These are phyloP conservation scores for Automeris io DNA, from an alignment of 2,888 invertebrate species.

Conservation along the genomic window DNA sequence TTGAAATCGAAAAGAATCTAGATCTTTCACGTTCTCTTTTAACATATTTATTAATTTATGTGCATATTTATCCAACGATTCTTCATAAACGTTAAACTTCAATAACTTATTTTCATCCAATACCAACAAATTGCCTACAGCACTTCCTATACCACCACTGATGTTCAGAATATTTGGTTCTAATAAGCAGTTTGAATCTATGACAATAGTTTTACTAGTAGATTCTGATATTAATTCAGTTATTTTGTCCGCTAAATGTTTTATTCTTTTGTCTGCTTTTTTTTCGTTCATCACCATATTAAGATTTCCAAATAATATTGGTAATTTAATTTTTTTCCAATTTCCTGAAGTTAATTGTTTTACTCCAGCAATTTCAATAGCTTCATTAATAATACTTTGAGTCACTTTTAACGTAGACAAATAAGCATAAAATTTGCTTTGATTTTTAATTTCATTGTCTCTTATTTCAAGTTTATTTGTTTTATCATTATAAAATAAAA, in stretches of 20 bases:
- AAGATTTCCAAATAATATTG: constrained; percentile 1
- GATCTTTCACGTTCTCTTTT: not conserved
- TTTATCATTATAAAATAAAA: not conserved
- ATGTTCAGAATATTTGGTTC: not conserved
- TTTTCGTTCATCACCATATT: constrained; percentile 2
- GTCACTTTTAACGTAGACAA: not conserved
- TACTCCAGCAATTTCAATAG: constrained; percentile 3
- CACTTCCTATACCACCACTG: constrained; percentile 5
- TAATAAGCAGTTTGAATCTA: not conserved
- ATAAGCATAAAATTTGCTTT: not conserved
- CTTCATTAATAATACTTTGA: constrained; percentile 1
- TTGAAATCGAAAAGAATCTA: not conserved
- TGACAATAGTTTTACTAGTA: not conserved
- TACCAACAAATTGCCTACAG: constrained; percentile 4
- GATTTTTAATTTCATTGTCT: not conserved
- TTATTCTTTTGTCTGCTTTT: constrained; percentile 1
- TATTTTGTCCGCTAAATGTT: not conserved
- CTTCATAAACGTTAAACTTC: not conserved
- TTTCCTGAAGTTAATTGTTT: not conserved
- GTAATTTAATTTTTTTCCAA: not conserved
- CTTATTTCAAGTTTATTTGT: constrained; percentile 2
- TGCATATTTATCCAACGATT: not conserved
- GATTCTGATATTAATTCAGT: not conserved
- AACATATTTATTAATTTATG: not conserved
- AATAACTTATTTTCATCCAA: not conserved